Conservation (phyloP, 2,113 vertebrate species). For the Pristiophorus japonicus region DNA sequence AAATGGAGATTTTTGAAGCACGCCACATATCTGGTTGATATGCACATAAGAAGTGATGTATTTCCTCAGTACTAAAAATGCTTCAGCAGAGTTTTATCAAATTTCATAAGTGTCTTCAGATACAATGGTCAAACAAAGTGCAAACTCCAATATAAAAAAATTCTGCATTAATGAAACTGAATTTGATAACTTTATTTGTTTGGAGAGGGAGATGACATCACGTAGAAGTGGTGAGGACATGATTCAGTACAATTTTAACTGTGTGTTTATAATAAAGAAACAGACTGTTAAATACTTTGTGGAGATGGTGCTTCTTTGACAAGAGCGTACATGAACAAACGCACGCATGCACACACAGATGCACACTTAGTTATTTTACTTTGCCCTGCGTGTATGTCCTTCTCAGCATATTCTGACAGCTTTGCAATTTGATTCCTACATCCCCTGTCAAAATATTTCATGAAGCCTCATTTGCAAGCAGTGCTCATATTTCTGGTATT, state of each 20-base stretch:
- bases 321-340: background rate
- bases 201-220: background rate
- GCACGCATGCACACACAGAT: background rate
- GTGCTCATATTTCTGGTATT: background rate
- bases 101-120: background rate
- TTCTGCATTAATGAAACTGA: background rate
- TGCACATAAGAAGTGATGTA: background rate
- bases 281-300: background rate
- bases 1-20: background rate
- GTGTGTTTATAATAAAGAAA: background rate
- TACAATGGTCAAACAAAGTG: background rate
- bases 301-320: background rate
- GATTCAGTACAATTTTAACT: background rate
- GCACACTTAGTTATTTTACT: background rate
- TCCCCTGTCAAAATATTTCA: background rate
- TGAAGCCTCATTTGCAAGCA: background rate
- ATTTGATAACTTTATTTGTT: background rate
- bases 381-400: background rate
- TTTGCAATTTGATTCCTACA: background rate
- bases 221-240: background rate
- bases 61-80: background rate
- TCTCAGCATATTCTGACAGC: background rate
- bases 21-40: background rate
- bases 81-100: background rate
- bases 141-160: background rate